A percentile compares a stretch with the other conserved stretches of the same genome.
phyloP scores from a whole-genome alignment of 2,888 invertebrate species.

The Temnothorax ravouxi region DNA sequence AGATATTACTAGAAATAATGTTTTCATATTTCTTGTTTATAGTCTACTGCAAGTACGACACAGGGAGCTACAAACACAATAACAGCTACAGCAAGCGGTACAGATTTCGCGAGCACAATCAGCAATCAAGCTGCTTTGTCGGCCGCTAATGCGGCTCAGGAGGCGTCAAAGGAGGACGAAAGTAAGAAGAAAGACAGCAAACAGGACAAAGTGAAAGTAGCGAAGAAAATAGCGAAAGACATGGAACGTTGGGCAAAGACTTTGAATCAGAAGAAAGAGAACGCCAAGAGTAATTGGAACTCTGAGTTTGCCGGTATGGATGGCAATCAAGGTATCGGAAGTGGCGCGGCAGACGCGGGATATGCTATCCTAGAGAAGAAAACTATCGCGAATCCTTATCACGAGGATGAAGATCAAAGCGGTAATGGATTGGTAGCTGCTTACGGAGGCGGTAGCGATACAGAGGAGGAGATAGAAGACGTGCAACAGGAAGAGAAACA shows the following conservation, averaged over 20 bases:
- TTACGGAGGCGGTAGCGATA: constrained; percentile 92
- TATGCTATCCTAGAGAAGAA: constrained; percentile 96
- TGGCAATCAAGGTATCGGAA: constrained; percentile 87
- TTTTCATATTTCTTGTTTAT: neutral
- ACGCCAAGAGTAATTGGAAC: constrained; percentile 85
- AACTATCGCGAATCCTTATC: constrained; percentile 83
- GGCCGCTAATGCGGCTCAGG: constrained; percentile 71
- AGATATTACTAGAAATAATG: neutral
- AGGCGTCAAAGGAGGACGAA: constrained; percentile 87
- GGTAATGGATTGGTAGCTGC: constrained; percentile 90
- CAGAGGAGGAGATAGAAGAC: constrained; percentile 91
- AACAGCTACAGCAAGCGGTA: constrained; percentile 77
- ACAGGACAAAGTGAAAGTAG: constrained; percentile 98
- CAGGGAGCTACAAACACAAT: constrained; percentile 77
- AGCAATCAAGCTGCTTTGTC: constrained; percentile 71
- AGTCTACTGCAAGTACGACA: constrained; percentile 67
- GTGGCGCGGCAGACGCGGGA: constrained; percentile 96
- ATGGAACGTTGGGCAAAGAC: constrained; percentile 99
- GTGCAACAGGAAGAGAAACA: constrained; percentile 86
- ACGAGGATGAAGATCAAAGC: constrained; percentile 84
- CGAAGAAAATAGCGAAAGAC: constrained; percentile 98
- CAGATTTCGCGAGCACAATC: constrained; percentile 61
- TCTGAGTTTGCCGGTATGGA: constrained; percentile 81
- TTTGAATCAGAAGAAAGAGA: constrained; percentile 97
- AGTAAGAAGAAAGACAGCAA: constrained; percentile 92